A percentile compares a stretch with the other conserved stretches of the same genome.
These are phyloP conservation scores for Bubalus kerabau DNA, from an alignment of 2,113 vertebrate genomes.

Conservation along the genomic window DNA sequence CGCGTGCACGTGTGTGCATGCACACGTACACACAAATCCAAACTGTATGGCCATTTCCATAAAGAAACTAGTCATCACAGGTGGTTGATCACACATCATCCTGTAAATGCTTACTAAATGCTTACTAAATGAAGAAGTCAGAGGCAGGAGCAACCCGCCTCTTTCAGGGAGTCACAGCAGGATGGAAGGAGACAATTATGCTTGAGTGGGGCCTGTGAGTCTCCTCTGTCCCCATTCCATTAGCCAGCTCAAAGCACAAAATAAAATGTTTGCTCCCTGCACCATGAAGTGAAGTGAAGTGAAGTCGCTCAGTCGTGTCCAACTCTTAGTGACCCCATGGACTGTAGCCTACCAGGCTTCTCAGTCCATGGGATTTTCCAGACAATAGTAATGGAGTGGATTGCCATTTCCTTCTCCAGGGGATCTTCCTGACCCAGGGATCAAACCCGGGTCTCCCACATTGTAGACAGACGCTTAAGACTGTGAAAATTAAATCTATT, in stretches of 20 bases:
- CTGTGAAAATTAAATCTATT: not conserved
- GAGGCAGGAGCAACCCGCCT: not conserved
- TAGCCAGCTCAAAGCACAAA: not conserved
- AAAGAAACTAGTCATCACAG: not conserved
- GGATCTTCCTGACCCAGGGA: no score
- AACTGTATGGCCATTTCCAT: no score
- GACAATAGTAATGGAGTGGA: no score
- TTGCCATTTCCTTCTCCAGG: no score
- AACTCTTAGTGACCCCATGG: no score
- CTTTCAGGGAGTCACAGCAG: not conserved
- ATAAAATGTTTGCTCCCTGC: not conserved
- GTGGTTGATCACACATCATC: fast-evolving
- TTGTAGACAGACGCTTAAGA: no score
- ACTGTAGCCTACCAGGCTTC: no score
- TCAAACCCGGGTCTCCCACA: no score
- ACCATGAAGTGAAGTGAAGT: not conserved
- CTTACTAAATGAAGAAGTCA: not conserved
- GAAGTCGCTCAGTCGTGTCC: no score
- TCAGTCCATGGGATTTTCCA: no score
- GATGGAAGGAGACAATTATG: not conserved
- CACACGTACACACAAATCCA: fast-evolving
- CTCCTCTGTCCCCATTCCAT: not conserved
- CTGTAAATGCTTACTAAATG: not conserved
- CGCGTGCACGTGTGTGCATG: not conserved
- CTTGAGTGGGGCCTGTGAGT: fast-evolving